phyloP scores from a whole-genome alignment of 2,888 invertebrate species.

The Eumacrocentrus americanus region DNA sequence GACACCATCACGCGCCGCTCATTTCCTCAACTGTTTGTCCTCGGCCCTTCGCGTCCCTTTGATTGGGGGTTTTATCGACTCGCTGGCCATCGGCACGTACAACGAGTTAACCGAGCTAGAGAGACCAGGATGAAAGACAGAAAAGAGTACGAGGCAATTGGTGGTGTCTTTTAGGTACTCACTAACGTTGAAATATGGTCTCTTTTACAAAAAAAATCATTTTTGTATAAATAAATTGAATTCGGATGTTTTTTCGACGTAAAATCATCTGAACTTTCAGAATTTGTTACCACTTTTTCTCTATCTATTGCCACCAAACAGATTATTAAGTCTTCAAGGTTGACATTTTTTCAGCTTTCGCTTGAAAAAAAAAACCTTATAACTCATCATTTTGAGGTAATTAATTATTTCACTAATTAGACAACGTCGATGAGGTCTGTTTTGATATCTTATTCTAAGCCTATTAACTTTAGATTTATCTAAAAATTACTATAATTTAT shows the following conservation, averaged over 20 bases:
- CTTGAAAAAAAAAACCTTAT: too few relatives aligned
- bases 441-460: too few relatives aligned
- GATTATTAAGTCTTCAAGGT: too few relatives aligned
- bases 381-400: too few relatives aligned
- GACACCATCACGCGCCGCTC: constrained; percentile 33
- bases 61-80: constrained; percentile 33
- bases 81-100: constrained; percentile 30
- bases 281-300: too few relatives aligned
- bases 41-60: constrained; percentile 26
- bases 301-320: too few relatives aligned
- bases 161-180: neutral
- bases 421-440: too few relatives aligned
- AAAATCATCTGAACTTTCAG: too few relatives aligned
- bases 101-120: constrained; percentile 24
- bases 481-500: too few relatives aligned
- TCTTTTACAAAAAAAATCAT: neutral
- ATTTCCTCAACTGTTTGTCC: constrained; percentile 30
- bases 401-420: too few relatives aligned
- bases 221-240: neutral
- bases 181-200: neutral
- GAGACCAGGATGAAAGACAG: constrained; percentile 13
- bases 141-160: neutral
- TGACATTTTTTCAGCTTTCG: too few relatives aligned
- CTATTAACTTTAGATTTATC: too few relatives aligned
- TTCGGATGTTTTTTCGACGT: neutral